Percentiles rank a stretch among this genome's conserved stretches.
Evolutionary conservation across 1,140 invertebrate species (phyloP).

Genomic region (Oppia nitens): DNA sequence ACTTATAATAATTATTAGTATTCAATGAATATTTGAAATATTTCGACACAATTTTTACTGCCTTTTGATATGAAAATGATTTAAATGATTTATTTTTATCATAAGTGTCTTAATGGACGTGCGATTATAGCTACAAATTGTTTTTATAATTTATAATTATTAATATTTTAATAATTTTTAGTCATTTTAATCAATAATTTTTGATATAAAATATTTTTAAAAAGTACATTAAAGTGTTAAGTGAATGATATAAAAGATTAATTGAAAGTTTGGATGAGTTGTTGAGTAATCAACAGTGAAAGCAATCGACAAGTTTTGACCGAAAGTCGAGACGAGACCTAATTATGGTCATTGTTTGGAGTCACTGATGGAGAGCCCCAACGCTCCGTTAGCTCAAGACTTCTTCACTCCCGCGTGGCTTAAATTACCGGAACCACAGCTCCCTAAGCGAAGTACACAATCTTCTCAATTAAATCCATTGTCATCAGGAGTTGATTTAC

Average conservation of each 20-base stretch:
- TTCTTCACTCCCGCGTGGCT: slow-evolving; percentile 34
- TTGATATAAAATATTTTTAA: too few species aligned
- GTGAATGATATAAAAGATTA: too few species aligned
- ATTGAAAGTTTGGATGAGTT: too few species aligned
- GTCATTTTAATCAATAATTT: too few species aligned
- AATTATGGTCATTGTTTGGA: slow-evolving; percentile 19
- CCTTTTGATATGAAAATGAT: not conserved
- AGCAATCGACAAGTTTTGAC: too few species aligned
- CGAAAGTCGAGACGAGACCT: slow-evolving; percentile 11
- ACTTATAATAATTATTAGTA: too few species aligned
- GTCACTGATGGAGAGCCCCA: slow-evolving; percentile 28
- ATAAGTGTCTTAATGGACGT: not conserved
- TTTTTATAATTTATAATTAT: too few species aligned
- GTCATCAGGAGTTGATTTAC: not conserved
- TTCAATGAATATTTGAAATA: too few species aligned
- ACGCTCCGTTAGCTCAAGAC: slow-evolving; percentile 31
- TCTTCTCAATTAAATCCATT: not conserved
- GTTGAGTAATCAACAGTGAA: too few species aligned
- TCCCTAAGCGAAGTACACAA: not conserved
- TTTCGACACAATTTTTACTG: not conserved
- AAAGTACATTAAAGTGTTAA: too few species aligned
- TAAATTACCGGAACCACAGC: slow-evolving; percentile 27
- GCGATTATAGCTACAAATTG: not conserved
- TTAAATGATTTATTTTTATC: not conserved
- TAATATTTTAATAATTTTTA: too few species aligned